Conservation (phyloP, 2,797 vertebrate species). For the Nothura maculosa region DNA sequence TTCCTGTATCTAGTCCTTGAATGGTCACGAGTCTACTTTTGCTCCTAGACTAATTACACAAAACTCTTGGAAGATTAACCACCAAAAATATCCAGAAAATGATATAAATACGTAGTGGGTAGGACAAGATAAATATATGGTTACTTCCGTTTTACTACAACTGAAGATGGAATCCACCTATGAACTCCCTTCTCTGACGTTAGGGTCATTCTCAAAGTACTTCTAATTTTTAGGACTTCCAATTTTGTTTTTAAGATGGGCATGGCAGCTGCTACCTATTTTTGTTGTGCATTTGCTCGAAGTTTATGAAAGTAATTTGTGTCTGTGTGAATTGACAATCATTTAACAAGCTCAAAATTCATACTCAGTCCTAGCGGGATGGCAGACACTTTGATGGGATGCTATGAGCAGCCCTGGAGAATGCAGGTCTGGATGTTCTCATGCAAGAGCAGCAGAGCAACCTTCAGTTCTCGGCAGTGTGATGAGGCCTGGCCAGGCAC, state of each 20-base stretch:
- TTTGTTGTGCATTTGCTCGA: background rate
- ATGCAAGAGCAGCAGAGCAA: background rate
- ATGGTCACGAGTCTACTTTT: background rate
- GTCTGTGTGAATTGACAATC: background rate
- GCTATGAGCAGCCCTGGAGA: background rate
- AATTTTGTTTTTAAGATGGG: background rate
- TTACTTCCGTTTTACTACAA: background rate
- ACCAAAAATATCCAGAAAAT: background rate
- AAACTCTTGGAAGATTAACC: background rate
- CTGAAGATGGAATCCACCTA: background rate
- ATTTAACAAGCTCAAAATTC: background rate
- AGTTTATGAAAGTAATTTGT: background rate
- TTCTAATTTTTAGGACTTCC: background rate
- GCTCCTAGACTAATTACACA: background rate
- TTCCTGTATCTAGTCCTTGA: background rate
- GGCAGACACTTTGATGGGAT: background rate
- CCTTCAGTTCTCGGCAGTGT: background rate
- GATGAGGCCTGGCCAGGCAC: fast-evolving
- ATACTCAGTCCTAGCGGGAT: background rate
- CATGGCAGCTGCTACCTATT: background rate
- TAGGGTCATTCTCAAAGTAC: background rate
- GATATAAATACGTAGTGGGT: background rate
- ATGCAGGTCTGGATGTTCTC: background rate
- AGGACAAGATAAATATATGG: background rate
- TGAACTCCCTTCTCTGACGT: background rate